A percentile compares a stretch with the other conserved stretches of the same genome.
Evolutionary conservation across 2,113 vertebrate genomes (phyloP).

Genomic region (Antigone vipio): DNA sequence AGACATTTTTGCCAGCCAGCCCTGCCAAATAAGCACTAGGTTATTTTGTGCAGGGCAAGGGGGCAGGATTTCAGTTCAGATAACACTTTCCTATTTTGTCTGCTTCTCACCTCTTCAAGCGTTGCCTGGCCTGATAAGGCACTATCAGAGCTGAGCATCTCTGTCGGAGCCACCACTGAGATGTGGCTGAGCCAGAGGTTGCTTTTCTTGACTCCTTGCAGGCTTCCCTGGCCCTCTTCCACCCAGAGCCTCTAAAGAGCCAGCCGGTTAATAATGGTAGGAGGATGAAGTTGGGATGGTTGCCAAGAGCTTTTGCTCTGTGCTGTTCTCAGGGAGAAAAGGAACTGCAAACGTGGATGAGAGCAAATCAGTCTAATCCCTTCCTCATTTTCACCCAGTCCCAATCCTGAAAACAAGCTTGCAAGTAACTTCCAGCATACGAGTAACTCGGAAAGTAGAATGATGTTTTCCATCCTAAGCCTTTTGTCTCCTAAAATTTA

Average conservation of each 20-base stretch:
- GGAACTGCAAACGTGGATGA: not conserved
- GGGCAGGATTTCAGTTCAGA: not conserved
- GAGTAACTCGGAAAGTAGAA: not conserved
- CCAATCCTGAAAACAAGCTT: not conserved
- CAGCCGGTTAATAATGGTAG: not conserved
- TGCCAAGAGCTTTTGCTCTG: not conserved
- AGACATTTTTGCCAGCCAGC: not conserved
- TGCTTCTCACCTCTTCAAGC: not conserved
- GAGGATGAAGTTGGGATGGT: not conserved
- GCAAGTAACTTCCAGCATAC: not conserved
- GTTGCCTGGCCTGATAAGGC: not conserved
- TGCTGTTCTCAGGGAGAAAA: not conserved
- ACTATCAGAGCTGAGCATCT: not conserved
- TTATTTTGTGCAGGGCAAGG: not conserved
- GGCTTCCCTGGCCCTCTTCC: not conserved
- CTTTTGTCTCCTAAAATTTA: not conserved
- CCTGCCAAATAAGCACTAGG: not conserved
- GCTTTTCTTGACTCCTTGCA: not conserved
- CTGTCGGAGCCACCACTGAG: not conserved
- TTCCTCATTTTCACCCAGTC: not conserved
- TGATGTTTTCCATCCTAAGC: not conserved
- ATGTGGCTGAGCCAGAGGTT: not conserved
- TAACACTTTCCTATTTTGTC: not conserved
- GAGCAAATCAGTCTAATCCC: not conserved
- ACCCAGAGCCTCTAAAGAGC: not conserved